phyloP scores from a whole-genome alignment of 2,888 invertebrate genomes.

The Sinhomidia bicolor region DNA sequence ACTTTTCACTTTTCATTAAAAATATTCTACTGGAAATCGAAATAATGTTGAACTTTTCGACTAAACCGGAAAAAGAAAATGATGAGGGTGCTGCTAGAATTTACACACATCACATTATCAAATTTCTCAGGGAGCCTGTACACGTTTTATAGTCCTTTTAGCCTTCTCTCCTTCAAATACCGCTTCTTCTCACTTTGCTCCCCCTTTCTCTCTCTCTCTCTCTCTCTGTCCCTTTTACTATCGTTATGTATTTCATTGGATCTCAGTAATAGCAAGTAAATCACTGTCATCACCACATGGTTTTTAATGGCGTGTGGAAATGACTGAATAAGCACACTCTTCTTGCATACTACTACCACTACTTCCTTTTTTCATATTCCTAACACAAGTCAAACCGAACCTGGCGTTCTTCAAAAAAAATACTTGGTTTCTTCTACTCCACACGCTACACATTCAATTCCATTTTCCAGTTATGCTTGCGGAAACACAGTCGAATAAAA shows the following conservation, averaged over 20 bases:
- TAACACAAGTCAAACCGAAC: background rate
- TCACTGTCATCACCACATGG: conserved; percentile 73
- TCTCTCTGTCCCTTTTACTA: conserved; percentile 11
- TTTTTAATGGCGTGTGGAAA: conserved; percentile 74
- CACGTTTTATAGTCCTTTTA: no score
- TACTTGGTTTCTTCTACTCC: background rate
- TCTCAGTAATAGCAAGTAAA: conserved; percentile 61
- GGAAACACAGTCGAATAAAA: conserved; percentile 43
- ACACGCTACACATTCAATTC: background rate
- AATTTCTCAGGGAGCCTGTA: background rate
- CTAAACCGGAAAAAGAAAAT: background rate
- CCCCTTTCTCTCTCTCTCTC: background rate
- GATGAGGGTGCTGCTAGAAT: background rate
- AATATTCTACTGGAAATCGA: background rate
- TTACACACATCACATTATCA: conserved; percentile 20
- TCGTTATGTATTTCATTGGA: conserved; percentile 56
- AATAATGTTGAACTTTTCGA: background rate
- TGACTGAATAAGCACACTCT: conserved; percentile 72
- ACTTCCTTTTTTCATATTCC: background rate
- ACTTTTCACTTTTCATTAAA: background rate
- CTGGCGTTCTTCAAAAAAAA: conserved; percentile 10
- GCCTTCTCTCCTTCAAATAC: no score
- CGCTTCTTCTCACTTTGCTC: conserved; percentile 9
- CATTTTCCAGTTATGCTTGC: conserved; percentile 39
- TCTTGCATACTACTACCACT: background rate